A percentile compares a stretch with the other conserved stretches of the same genome.
Conservation (phyloP, 92 coral and sea anemone species). For the Parazoanthus atlanticus region DNA sequence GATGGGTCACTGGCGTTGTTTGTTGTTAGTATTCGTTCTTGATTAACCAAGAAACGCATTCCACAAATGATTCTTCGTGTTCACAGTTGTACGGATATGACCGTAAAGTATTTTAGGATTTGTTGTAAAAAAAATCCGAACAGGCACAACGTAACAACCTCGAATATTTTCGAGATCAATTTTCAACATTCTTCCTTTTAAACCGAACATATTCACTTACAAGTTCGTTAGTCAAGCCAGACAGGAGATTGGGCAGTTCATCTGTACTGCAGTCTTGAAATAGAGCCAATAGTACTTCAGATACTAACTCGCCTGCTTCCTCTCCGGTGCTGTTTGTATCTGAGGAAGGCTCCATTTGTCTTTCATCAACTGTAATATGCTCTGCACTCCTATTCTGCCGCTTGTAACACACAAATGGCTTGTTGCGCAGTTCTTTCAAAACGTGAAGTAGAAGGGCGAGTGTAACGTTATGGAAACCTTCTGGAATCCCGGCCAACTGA, state of each 20-base stretch:
- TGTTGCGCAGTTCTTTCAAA: constrained; percentile 40
- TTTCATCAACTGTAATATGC: neutral
- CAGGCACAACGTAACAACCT: too few relatives aligned
- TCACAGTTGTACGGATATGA: too few relatives aligned
- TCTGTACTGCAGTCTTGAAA: constrained; percentile 67
- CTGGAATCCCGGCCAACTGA: constrained; percentile 45
- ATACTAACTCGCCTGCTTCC: constrained; percentile 27
- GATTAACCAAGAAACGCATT: too few relatives aligned
- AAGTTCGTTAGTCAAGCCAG: constrained; percentile 59
- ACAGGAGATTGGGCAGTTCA: constrained; percentile 47
- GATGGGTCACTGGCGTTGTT: too few relatives aligned
- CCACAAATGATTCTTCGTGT: too few relatives aligned
- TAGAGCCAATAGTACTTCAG: constrained; percentile 56
- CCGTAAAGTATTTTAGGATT: too few relatives aligned
- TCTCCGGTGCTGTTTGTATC: neutral
- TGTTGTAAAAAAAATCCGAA: too few relatives aligned
- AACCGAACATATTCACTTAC: constrained; percentile 51
- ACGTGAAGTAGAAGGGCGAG: constrained; percentile 67
- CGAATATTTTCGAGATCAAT: neutral
- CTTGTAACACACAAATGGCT: constrained; percentile 40
- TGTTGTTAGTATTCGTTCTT: too few relatives aligned
- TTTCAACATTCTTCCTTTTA: neutral
- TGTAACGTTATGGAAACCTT: constrained; percentile 57
- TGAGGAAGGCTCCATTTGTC: neutral
- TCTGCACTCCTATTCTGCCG: constrained; percentile 56